Evolutionary conservation across 2,113 vertebrate genomes (phyloP).

Genomic region (Actenoides lindsayi): DNA sequence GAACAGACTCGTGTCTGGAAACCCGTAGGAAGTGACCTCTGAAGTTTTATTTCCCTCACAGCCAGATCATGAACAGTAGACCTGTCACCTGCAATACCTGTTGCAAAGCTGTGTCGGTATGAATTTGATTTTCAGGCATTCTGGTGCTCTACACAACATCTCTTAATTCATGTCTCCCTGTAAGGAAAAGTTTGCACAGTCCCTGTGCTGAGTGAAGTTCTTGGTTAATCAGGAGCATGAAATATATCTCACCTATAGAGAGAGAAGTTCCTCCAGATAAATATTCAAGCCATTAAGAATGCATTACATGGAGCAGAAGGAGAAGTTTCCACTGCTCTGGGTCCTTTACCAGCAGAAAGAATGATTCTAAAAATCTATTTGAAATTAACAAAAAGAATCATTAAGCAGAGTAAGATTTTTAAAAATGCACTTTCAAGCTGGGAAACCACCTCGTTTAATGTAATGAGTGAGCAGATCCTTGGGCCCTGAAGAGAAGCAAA

Average conservation of each 20-base stretch:
- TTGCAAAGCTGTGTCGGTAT: background rate
- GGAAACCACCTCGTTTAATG: slow-evolving; percentile 70
- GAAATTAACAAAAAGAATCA: slow-evolving; percentile 72
- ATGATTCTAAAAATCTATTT: slow-evolving; percentile 65
- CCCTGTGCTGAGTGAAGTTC: background rate
- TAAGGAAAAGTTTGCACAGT: background rate
- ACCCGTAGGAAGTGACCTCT: background rate
- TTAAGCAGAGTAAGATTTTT: slow-evolving; percentile 60
- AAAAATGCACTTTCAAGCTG: slow-evolving; percentile 71
- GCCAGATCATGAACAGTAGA: background rate
- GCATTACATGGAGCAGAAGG: background rate
- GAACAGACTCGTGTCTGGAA: background rate
- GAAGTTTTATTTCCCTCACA: background rate
- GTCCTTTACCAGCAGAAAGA: slow-evolving; percentile 53
- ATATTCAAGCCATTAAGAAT: slow-evolving; percentile 12
- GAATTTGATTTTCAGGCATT: background rate
- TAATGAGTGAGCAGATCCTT: slow-evolving; percentile 68
- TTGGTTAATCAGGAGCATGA: background rate
- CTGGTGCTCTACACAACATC: background rate
- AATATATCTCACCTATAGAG: background rate
- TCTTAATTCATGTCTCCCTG: background rate
- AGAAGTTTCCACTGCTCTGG: slow-evolving; percentile 37
- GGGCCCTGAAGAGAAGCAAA: slow-evolving; percentile 62
- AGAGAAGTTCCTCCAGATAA: background rate
- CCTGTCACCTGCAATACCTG: background rate